Base-by-base conservation (phyloP, 2,888 invertebrate genomes). In the Capitulum mitella region DNA sequence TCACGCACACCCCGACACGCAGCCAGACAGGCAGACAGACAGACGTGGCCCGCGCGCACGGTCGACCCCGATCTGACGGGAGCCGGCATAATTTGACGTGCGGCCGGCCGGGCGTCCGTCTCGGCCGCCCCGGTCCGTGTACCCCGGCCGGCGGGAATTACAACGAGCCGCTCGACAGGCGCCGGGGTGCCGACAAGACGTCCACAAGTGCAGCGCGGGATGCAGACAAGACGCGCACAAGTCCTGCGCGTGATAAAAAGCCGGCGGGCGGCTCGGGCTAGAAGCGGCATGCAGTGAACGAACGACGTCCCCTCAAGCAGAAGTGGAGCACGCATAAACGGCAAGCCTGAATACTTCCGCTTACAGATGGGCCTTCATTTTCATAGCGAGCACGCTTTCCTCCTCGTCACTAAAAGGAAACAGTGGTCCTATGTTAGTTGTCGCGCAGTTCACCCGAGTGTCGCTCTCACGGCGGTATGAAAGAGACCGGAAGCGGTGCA, bases 331-430 rank as follows among this genome's bases (percentile, higher is more conserved):
- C 78, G 54, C 78, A 77, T 80, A 80, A 81, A 82, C 78, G 82
- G 81, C 86, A 88, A 51, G 54, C 58, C 26, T 79, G n/a, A 51
- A 79, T 64, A 48, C 51, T 34, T 58, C 19, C 34, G 40, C 89
- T 89, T 89, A 89, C 89, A 89, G 88, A 88, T 89, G 89, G 87
- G 88, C 88, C 88, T 88, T 89, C 87, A 89, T 89, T 89, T 89
- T 89, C 89, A 87, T 88, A 88, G 88, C 89, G 87, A 89, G 89
- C 88, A 89, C 89, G 89, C 89, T 89, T 87, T 89, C 89, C 87
- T 89, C 89, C 87, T 89, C 89, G 87, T 43, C 40, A 89, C 89
- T 89, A 89, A 82, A 87, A 88, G 46, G 40, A 64, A 70, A 40
- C 34, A 78, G 58, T 34, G 26, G 78, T 54, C 6, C 32, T 16